Evolutionary conservation across 2,113 vertebrate genomes (phyloP).

Genomic region (Elgaria multicarinata): DNA sequence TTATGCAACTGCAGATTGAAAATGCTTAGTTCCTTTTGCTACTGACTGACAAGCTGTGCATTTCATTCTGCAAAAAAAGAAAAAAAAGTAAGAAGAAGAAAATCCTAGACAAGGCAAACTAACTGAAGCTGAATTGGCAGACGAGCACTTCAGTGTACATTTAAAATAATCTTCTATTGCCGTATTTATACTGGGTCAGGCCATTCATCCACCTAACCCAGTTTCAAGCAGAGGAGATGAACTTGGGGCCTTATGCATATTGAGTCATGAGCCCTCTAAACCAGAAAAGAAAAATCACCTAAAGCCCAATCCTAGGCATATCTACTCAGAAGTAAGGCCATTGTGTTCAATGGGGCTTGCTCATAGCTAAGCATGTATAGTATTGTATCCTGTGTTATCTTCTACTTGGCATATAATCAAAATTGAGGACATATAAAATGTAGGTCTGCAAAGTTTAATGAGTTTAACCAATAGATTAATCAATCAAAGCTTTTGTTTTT

Average conservation of each 20-base stretch:
- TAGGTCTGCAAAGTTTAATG: not conserved
- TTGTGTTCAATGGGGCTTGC: not conserved
- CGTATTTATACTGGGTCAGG: not conserved
- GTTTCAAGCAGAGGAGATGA: not conserved
- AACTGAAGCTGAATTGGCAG: not conserved
- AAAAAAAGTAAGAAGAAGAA: conserved; percentile 17
- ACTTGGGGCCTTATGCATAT: too few species aligned
- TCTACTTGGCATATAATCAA: not conserved
- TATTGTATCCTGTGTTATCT: not conserved
- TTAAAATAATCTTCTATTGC: not conserved
- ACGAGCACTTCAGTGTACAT: not conserved
- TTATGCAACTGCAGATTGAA: conserved; percentile 56
- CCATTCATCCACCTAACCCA: too few species aligned
- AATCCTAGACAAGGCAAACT: conserved; percentile 4
- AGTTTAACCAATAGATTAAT: not conserved
- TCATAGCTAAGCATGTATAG: not conserved
- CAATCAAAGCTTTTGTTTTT: not conserved
- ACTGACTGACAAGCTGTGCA: conserved; percentile 52
- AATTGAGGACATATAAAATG: not conserved
- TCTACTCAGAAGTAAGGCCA: too few species aligned
- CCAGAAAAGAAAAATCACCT: not conserved
- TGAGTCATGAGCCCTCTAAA: not conserved
- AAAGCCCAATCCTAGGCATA: too few species aligned
- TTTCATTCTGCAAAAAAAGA: conserved; percentile 45
- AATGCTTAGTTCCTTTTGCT: conserved; percentile 47